Percentiles rank a stretch among this genome's conserved stretches.
Evolutionary conservation across 2,888 invertebrate species (phyloP).

Genomic region (Tolmerus cingulatus): DNA sequence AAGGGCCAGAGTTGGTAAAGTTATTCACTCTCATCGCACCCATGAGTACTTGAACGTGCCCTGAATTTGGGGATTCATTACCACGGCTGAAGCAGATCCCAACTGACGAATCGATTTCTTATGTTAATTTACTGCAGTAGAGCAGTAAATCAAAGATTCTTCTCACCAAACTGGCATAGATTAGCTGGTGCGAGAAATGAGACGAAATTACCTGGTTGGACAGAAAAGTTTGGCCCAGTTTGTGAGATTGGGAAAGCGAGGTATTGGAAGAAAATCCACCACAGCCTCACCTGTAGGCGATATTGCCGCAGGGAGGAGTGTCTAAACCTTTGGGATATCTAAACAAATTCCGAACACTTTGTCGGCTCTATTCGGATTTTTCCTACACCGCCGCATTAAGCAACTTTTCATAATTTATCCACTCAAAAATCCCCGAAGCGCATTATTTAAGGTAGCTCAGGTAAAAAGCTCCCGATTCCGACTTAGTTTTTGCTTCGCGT

Average conservation of each 20-base stretch:
- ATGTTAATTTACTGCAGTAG: slow-evolving; percentile 29
- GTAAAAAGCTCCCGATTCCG: background rate
- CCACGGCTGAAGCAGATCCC: background rate
- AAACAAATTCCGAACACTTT: background rate
- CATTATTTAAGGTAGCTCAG: background rate
- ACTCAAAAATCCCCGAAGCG: background rate
- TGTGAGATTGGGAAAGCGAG: background rate
- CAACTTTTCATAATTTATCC: background rate
- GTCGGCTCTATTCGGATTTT: background rate
- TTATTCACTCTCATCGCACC: slow-evolving; percentile 37
- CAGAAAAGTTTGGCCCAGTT: background rate
- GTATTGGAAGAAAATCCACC: background rate
- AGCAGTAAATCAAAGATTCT: slow-evolving; percentile 25
- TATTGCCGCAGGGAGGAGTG: background rate
- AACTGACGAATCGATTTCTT: slow-evolving; percentile 32
- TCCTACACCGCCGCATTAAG: background rate
- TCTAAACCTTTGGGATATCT: background rate
- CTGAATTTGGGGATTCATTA: slow-evolving; percentile 26
- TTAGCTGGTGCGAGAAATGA: background rate
- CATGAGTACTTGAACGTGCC: slow-evolving; percentile 35
- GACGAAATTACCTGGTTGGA: background rate
- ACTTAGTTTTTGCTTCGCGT: background rate
- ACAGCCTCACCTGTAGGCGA: background rate
- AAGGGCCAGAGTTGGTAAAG: slow-evolving; percentile 21
- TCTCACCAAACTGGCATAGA: background rate